Evolutionary conservation across 1,140 invertebrate species (phyloP), one percentile per base, ranked within the genome.

Genomic region (Zaprionus lachaisei): DNA sequence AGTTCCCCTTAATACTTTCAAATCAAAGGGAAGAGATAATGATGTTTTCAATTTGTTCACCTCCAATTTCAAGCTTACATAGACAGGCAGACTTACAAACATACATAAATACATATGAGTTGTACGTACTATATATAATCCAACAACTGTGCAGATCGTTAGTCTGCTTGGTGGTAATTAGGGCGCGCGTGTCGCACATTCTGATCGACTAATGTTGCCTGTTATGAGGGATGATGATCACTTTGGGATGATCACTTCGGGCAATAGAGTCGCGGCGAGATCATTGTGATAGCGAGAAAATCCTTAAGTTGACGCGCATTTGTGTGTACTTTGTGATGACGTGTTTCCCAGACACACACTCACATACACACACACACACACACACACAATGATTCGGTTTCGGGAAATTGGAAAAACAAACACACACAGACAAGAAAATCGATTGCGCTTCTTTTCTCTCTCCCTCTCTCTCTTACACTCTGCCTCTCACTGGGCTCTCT

Each of bases 91-190:
- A 31, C 7, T 9, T 31, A 31, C 31, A 31, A 1, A 31, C 28
- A 31, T 11, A 34, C 31, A 34, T 34, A 2, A 6, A 44, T 20
- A 47, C 41, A 17, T 22, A 51, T 26, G 6, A 65, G 31, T 7
- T 38, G 4, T n/a, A 76, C 91, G 38, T 92, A 92, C 92, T 92
- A 65, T 92, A 92, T 56, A 92, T 92, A 60, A 92, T 92, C 92
- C 92, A 92, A 69, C 92, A 92, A 80, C 85, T 92, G 73, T 90
- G 91, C 66, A 92, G 77, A 83, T 91, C 80, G 41, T 17, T 92
- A 55, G 89, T 91, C 74, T 91, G 92, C 47, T 83, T 82, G 28
- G 84, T 77, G 65, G 58, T 84, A 55, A 92, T 87, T 34, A 92
- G 26, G 55, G 91, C 72, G 12, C 84, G 80, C 1, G 87, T 91